A percentile compares a stretch with the other conserved stretches of the same genome.
These are phyloP conservation scores for Tuta absoluta DNA, from an alignment of 2,888 invertebrate species.

Conservation along the genomic window DNA sequence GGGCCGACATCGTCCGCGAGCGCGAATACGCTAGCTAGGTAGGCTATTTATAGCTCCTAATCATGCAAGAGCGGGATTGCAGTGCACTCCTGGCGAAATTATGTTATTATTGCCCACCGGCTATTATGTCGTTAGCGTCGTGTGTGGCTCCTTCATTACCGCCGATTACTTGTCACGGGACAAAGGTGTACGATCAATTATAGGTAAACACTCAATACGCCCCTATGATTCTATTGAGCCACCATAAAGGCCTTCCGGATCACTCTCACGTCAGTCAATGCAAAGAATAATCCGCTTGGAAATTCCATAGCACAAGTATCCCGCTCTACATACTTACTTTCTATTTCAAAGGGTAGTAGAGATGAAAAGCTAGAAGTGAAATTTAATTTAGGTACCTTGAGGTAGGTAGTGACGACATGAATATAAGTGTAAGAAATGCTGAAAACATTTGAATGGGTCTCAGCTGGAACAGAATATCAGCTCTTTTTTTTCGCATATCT, in stretches of 20 bases:
- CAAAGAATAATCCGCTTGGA: constrained; percentile 4
- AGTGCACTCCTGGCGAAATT: constrained; percentile 29
- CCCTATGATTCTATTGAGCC: constrained; percentile 29
- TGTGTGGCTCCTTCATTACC: constrained; percentile 52
- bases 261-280: neutral
- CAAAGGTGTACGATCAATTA: constrained; percentile 40
- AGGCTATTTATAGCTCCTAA: constrained; percentile 23
- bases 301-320: constrained; percentile 14
- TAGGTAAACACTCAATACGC: constrained; percentile 37
- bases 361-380: neutral
- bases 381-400: neutral
- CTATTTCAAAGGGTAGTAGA: neutral
- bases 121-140: constrained; percentile 48
- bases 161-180: constrained; percentile 36
- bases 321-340: constrained; percentile 7
- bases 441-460: too few relatives aligned
- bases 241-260: constrained; percentile 23
- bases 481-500: too few relatives aligned
- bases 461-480: too few relatives aligned
- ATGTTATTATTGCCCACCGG: constrained; percentile 35
- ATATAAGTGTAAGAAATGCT: too few relatives aligned
- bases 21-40: constrained; percentile 8
- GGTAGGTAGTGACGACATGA: too few relatives aligned
- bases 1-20: neutral
- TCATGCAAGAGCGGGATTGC: constrained; percentile 20